Percentiles rank a stretch among this genome's conserved stretches.
phyloP scores from a whole-genome alignment of 2,888 invertebrate genomes.

The Halocaridina rubra region DNA sequence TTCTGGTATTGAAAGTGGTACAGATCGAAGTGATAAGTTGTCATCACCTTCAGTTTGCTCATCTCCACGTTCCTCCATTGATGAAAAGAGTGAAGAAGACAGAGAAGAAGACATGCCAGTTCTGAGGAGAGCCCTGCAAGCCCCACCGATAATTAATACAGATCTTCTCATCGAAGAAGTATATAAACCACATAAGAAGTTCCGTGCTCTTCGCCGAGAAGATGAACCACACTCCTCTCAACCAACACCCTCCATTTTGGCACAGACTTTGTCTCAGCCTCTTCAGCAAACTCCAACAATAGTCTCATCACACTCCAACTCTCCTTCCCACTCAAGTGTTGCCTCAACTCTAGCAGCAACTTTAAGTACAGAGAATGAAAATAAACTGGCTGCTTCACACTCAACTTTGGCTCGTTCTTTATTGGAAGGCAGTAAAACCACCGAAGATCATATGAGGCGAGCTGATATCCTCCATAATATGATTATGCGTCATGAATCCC shows the following conservation, averaged over 20 bases:
- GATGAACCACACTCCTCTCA: constrained; percentile 69
- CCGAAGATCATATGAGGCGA: constrained; percentile 90
- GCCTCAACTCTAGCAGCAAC: constrained; percentile 65
- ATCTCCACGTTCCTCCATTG: constrained; percentile 81
- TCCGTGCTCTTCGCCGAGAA: constrained; percentile 77
- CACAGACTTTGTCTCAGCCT: constrained; percentile 55
- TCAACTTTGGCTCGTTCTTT: constrained; percentile 89
- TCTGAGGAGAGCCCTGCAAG: constrained; percentile 82
- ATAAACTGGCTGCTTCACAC: constrained; percentile 82
- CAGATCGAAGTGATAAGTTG: constrained; percentile 84
- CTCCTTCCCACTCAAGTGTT: neutral
- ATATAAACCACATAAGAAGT: constrained; percentile 95
- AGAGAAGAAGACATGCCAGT: constrained; percentile 85
- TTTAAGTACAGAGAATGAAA: constrained; percentile 64
- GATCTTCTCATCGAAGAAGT: constrained; percentile 93
- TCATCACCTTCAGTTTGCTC: constrained; percentile 84
- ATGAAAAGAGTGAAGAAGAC: constrained; percentile 76
- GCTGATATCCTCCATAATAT: constrained; percentile 93
- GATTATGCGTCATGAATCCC: constrained; percentile 76
- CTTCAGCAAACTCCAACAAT: constrained; percentile 66
- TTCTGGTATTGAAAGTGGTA: constrained; percentile 93
- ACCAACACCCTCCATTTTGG: constrained; percentile 48
- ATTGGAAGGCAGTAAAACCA: constrained; percentile 88
- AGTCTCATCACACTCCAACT: constrained; percentile 45
- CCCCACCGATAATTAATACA: constrained; percentile 76